Evolutionary conservation across 2,888 invertebrate genomes (phyloP).

Genomic region (Digitonthophagus gazella): DNA sequence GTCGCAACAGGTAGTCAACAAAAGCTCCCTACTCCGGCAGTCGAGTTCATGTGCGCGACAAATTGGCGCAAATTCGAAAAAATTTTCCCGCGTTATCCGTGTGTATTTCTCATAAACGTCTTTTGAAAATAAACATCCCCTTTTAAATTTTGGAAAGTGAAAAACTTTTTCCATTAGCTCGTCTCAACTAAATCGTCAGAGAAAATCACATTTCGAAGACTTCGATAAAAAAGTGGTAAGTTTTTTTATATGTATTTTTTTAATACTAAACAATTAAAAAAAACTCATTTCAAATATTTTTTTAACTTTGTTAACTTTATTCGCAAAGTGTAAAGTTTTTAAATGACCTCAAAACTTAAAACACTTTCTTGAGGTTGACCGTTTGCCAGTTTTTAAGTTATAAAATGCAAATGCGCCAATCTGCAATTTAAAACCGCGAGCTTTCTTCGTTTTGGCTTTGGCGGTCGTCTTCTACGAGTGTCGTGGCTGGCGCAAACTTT

Average conservation of each 20-base stretch:
- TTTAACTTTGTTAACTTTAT: too few relatives aligned
- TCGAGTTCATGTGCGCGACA: constrained; percentile 33
- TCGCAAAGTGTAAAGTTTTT: too few relatives aligned
- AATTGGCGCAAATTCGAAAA: neutral
- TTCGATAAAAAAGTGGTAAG: neutral
- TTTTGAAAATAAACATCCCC: too few relatives aligned
- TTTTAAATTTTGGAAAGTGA: neutral
- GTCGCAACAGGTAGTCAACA: constrained; percentile 45
- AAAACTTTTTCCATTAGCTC: neutral
- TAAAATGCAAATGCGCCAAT: too few relatives aligned
- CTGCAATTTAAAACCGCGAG: neutral
- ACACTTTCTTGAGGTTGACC: neutral
- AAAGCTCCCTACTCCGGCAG: constrained; percentile 1
- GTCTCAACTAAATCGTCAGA: neutral
- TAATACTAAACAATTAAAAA: neutral
- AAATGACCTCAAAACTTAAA: too few relatives aligned
- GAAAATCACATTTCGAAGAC: neutral
- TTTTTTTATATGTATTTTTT: neutral
- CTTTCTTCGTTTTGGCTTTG: neutral
- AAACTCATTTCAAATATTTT: neutral
- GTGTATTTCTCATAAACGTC: too few relatives aligned
- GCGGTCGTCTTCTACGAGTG: neutral
- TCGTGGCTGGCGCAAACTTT: neutral
- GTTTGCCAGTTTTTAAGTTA: neutral
- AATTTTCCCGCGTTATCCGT: neutral